These are phyloP conservation scores for Sebastes taczanowskii DNA, from an alignment of 2,797 vertebrate species.

Conservation along the genomic window DNA sequence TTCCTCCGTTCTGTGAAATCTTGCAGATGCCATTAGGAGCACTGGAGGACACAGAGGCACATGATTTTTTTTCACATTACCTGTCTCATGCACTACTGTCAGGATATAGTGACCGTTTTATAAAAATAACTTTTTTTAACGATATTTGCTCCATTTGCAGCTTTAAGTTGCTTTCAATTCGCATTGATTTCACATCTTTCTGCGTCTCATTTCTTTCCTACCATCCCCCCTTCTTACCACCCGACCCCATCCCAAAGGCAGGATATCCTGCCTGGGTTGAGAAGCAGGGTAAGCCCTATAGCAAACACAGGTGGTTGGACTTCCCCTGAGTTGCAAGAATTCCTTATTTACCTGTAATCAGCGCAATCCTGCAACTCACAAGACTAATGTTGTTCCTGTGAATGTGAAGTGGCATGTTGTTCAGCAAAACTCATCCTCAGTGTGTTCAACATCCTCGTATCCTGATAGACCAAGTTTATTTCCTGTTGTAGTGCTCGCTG, in stretches of 20 bases:
- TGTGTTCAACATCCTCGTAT: constrained; percentile 34
- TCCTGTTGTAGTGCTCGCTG: constrained; percentile 36
- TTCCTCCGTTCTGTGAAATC: no score
- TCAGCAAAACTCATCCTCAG: constrained; percentile 13
- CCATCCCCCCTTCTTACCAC: no score
- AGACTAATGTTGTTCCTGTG: constrained; percentile 14
- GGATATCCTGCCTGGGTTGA: constrained; percentile 69
- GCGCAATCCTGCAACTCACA: background rate
- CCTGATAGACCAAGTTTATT: constrained; percentile 43
- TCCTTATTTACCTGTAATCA: constrained; percentile 31
- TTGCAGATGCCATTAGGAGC: no score
- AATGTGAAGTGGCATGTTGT: constrained; percentile 44
- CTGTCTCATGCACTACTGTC: no score
- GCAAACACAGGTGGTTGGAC: constrained; percentile 58
- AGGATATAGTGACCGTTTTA: no score
- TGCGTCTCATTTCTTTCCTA: background rate
- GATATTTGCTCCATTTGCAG: accelerated
- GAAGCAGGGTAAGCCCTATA: constrained; percentile 18
- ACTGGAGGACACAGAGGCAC: no score
- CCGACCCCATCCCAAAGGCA: constrained; percentile 45
- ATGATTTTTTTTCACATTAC: no score
- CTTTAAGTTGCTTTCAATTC: constrained; percentile 19
- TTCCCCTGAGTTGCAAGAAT: constrained; percentile 24
- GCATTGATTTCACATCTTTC: constrained; percentile 21
- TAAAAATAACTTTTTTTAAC: no score